phyloP scores from a whole-genome alignment of 2,888 invertebrate species.

The Nowickia ferox region DNA sequence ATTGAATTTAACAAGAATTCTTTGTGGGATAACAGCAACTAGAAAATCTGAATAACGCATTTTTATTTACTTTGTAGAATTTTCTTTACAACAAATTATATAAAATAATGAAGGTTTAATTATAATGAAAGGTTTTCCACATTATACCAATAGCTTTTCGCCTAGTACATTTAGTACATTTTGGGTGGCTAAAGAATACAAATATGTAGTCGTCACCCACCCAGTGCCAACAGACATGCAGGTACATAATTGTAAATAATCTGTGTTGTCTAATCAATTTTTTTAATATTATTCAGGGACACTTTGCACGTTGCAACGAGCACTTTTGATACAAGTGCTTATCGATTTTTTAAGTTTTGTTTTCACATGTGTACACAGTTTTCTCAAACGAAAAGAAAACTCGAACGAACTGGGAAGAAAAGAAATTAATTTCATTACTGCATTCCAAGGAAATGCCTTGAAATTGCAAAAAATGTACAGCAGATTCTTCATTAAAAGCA shows the following conservation, averaged over 20 bases:
- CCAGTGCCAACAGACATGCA: not conserved
- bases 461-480: not conserved
- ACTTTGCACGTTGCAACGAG: constrained; percentile 2
- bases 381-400: constrained; percentile 10
- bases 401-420: constrained; percentile 17
- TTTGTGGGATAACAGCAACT: not conserved
- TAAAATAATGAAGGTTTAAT: constrained; percentile 17
- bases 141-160: not conserved
- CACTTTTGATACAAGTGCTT: constrained; percentile 33
- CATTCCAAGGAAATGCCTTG: constrained; percentile 17
- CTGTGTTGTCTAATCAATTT: constrained; percentile 22
- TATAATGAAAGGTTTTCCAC: constrained; percentile 5
- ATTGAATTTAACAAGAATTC: not conserved
- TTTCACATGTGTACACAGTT: not conserved
- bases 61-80: not conserved
- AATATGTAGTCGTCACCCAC: not conserved
- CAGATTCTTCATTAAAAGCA: not conserved
- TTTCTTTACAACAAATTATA: not conserved
- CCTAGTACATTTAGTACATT: not conserved
- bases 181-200: not conserved
- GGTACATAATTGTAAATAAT: constrained; percentile 19
- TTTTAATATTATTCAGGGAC: constrained; percentile 28
- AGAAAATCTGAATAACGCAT: not conserved
- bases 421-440: not conserved
- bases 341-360: constrained; percentile 51